Base-by-base conservation (phyloP, 2,888 invertebrate species). In the Nysson spinosus region DNA sequence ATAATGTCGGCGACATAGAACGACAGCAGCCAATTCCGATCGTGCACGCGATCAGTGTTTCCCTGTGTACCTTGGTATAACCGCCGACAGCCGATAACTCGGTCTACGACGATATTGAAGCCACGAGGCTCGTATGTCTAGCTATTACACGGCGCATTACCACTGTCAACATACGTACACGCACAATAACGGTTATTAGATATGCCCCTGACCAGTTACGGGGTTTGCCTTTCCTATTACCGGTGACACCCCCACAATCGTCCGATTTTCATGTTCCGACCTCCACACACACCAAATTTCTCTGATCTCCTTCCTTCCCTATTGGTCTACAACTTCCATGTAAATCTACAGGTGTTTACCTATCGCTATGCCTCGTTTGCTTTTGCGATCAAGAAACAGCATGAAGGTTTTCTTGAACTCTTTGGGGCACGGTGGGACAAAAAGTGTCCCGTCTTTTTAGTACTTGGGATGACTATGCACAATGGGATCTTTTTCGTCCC, bases 141-240 rank as follows among this genome's bases (percentile, higher is more conserved):
- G 65, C 72, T 72, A 77, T 82, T 80, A 78, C 75, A 79, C 78
- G 78, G 74, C 75, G 58, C 77, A 81, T 82, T 82, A 84, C 80
- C 77, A 82, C 78, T 80, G 83, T 83, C 83, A 84, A 84, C 82
- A 83, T 74, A 71, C 68, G 63, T 51, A 56, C 72, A 71, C 69
- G 70, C 74, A 73, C 82, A 84, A 84, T 84, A 83, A 83, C 83
- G 69, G 82, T 83, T 84, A 83, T 84, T 83, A 82, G 78, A 77
- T 77, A 77, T 73, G 72, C 44, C 57, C n/a, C 57, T 42, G 66
- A 28, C 65, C 49, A 64, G 63, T 65, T 64, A 65, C 35, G 55
- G 73, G 65, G 70, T 72, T 76, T 76, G 66, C 66, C 71, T 60
- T 70, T 46, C 68, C 66, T 44, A 73, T 77, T 70, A 69, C 50